phyloP scores from a whole-genome alignment of 2,888 invertebrate species.

The Chymomyza procnemis region DNA sequence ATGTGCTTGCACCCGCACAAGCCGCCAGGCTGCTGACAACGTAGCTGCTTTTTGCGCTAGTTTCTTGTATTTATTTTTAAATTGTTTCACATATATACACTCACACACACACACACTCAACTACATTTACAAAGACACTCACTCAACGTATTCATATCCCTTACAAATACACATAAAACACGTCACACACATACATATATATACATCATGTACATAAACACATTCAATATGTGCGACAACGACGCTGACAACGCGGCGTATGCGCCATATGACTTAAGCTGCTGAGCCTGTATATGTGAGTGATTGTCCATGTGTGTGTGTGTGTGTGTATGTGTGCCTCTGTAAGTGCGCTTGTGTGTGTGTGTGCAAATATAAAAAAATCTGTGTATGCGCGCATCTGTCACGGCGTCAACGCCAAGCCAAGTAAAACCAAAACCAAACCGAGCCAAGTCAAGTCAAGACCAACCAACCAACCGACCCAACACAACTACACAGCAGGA shows the following conservation, averaged over 20 bases:
- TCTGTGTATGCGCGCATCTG: slow-evolving; percentile 71
- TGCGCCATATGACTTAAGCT: slow-evolving; percentile 58
- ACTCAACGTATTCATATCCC: slow-evolving; percentile 45
- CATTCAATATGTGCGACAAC: slow-evolving; percentile 15
- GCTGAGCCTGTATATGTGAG: neutral
- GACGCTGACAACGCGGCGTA: slow-evolving; percentile 39
- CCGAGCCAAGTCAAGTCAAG: neutral
- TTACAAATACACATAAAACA: slow-evolving; percentile 19
- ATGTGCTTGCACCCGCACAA: slow-evolving; percentile 2
- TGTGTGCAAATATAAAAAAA: slow-evolving; percentile 33
- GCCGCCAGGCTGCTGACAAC: slow-evolving; percentile 19
- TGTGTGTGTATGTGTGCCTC: slow-evolving; percentile 14
- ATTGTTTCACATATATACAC: slow-evolving; percentile 54
- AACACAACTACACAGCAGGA: neutral
- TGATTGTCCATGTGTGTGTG: neutral
- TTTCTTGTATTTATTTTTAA: slow-evolving; percentile 71
- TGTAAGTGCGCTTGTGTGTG: slow-evolving; percentile 36
- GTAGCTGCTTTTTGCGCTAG: slow-evolving; percentile 62
- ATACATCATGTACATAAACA: neutral
- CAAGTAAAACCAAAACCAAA: slow-evolving; percentile 35
- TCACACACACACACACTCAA: neutral
- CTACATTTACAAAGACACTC: neutral
- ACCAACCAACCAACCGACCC: neutral
- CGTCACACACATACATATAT: neutral
- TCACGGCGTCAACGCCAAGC: slow-evolving; percentile 40